Conservation (phyloP, 2,888 invertebrate genomes). For the Teinopalpus imperialis region DNA sequence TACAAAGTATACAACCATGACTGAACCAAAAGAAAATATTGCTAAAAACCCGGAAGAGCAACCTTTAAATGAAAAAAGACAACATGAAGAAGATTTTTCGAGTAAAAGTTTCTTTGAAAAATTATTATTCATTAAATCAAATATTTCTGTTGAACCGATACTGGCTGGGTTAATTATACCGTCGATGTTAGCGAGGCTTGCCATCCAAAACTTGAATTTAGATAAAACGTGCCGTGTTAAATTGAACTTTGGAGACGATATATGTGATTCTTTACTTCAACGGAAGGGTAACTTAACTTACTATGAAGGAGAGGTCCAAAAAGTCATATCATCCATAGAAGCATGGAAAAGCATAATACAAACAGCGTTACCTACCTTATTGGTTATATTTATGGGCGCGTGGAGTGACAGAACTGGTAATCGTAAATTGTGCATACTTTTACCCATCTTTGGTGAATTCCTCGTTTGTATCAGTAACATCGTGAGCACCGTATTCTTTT, state of each 20-base stretch:
- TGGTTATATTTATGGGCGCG: conserved; percentile 82
- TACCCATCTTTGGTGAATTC: conserved; percentile 79
- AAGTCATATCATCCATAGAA: conserved; percentile 76
- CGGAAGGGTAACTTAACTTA: conserved; percentile 75
- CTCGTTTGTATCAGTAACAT: conserved; percentile 71
- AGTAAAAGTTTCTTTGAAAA: conserved; percentile 77
- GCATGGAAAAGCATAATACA: conserved; percentile 81
- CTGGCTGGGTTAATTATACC: conserved; percentile 86
- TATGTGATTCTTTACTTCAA: conserved; percentile 60
- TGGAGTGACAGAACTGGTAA: conserved; percentile 83
- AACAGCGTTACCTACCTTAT: conserved; percentile 76
- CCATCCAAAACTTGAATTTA: conserved; percentile 77
- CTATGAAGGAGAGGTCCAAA: conserved; percentile 84
- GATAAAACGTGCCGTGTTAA: no score
- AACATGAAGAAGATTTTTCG: conserved; percentile 35
- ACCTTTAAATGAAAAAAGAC: conserved; percentile 46
- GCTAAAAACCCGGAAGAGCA: conserved; percentile 47
- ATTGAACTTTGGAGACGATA: conserved; percentile 53
- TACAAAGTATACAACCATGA: conserved; percentile 40
- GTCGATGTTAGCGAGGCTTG: conserved; percentile 84
- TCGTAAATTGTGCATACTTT: conserved; percentile 79
- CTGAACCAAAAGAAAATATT: conserved; percentile 37
- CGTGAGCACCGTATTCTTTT: conserved; percentile 77
- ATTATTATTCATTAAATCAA: conserved; percentile 74
- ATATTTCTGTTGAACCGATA: conserved; percentile 87